Percentiles rank a stretch among this genome's conserved stretches.
Evolutionary conservation across 1,140 invertebrate species (phyloP).

Genomic region (Pollicipes pollicipes): DNA sequence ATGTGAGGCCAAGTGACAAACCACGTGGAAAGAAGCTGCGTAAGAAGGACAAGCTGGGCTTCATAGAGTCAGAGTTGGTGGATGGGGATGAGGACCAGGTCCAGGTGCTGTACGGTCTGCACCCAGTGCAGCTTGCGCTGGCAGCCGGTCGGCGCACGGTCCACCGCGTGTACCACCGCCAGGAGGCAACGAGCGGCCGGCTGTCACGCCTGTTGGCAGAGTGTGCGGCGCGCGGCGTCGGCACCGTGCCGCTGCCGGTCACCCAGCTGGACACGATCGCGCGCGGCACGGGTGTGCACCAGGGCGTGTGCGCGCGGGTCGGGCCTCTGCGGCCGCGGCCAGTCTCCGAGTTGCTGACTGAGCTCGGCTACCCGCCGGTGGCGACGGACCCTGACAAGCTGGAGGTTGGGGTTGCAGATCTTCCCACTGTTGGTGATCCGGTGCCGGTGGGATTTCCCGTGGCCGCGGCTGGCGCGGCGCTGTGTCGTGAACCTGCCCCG

Average conservation of each 20-base stretch:
- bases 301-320: constrained; percentile 12
- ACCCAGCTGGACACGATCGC: background rate
- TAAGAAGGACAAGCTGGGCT: background rate
- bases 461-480: too few relatives aligned
- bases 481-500: too few relatives aligned
- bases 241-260: background rate
- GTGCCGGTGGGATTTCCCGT: too few relatives aligned
- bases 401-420: too few relatives aligned
- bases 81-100: too few relatives aligned
- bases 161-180: background rate
- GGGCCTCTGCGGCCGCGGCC: constrained; percentile 10
- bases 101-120: background rate
- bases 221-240: background rate
- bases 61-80: background rate
- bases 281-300: constrained; percentile 6
- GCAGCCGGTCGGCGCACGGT: background rate
- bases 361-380: background rate
- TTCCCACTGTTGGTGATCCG: too few relatives aligned
- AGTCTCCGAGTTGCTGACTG: constrained; percentile 8
- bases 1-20: background rate
- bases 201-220: background rate
- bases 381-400: too few relatives aligned
- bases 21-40: background rate
- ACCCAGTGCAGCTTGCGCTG: background rate
- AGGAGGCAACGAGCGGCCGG: too few relatives aligned